A percentile compares a stretch with the other conserved stretches of the same genome.
These are phyloP conservation scores for Drosophila pruinosa DNA, from an alignment of 1,140 invertebrate species.

Conservation along the genomic window DNA sequence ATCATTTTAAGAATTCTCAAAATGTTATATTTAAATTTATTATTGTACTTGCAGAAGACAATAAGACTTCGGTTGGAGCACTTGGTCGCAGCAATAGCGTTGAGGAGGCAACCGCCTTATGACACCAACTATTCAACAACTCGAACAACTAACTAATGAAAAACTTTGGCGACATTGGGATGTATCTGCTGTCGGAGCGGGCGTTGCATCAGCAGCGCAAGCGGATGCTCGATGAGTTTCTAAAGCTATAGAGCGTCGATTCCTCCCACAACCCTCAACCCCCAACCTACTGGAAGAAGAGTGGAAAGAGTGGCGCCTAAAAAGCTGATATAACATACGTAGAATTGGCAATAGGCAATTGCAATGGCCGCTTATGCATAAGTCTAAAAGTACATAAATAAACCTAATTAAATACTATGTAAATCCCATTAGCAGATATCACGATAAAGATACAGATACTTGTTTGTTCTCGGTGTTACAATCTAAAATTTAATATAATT, in stretches of 20 bases:
- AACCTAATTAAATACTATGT: constrained; percentile 25
- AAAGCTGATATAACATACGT: neutral
- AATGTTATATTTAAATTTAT: neutral
- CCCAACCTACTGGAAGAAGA: neutral
- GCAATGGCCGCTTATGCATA: neutral
- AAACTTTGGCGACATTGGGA: constrained; percentile 77
- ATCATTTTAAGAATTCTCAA: neutral
- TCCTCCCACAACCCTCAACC: neutral
- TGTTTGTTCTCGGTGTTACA: constrained; percentile 71
- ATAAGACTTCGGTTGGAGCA: constrained; percentile 39
- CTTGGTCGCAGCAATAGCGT: constrained; percentile 59
- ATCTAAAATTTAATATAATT: constrained; percentile 57
- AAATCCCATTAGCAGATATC: constrained; percentile 63
- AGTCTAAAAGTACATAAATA: neutral
- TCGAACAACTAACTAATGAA: constrained; percentile 82
- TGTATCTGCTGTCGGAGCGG: constrained; percentile 74
- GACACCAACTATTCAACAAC: constrained; percentile 79
- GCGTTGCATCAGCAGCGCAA: constrained; percentile 76
- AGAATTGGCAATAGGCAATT: constrained; percentile 1
- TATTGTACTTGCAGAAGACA: constrained; percentile 58
- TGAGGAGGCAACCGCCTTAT: constrained; percentile 79
- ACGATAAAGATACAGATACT: constrained; percentile 45
- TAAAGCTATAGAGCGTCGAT: constrained; percentile 54
- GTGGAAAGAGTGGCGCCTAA: neutral
- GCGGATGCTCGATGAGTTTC: constrained; percentile 72